Base-by-base conservation (phyloP, 37 sponge, comb jelly and placozoan genomes). In the Oscarella lobularis region DNA sequence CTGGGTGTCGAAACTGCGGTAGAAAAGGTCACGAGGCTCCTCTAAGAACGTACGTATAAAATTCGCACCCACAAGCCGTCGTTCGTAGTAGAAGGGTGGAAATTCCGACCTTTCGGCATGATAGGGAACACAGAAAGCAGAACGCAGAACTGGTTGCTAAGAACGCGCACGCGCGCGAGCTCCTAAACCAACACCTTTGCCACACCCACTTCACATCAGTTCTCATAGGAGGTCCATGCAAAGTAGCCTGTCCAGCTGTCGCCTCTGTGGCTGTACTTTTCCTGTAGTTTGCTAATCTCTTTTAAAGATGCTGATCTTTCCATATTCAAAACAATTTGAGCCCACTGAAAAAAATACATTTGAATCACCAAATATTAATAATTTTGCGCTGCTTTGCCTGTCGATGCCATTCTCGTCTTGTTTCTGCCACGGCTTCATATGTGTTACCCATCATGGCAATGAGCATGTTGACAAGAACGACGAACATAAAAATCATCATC, bases 391-490 rank as follows among this genome's bases (percentile, higher is more conserved):
- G 60, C 60, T 48, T 48, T 48, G 20, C 60, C 60, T 48, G 60
- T 48, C 60, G 60, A 48, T 9, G 9, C 60, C 60, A 48, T 48
- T 48, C 60, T 20, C 20, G 9, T 48, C 60, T 48, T 48, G 60
- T 48, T 27, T 48, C 60, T 9, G 60, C 60, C 9, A 48, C 60
- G 20, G 60, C 20, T 48, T 48, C 14, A 48, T 48, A 48, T 48
- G 60, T 48, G 20, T 48, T 48, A 48, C 60, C 60, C 60, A 48
- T 48, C 60, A 48, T 48, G 20, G 60, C 60, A 48, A 48, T 48
- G 14, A 48, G 60, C 60, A 48, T 48, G 20, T 48, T 48, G 20
- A 48, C 60, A 48, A 48, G 60, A 9, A 48, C 9, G 9, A 20
- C 20, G 20, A 48, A 48, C 60, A 48, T 48, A 27, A 48, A 48